Evolutionary conservation across 2,113 vertebrate species (phyloP).

Genomic region (Chascanopsetta lugubris): DNA sequence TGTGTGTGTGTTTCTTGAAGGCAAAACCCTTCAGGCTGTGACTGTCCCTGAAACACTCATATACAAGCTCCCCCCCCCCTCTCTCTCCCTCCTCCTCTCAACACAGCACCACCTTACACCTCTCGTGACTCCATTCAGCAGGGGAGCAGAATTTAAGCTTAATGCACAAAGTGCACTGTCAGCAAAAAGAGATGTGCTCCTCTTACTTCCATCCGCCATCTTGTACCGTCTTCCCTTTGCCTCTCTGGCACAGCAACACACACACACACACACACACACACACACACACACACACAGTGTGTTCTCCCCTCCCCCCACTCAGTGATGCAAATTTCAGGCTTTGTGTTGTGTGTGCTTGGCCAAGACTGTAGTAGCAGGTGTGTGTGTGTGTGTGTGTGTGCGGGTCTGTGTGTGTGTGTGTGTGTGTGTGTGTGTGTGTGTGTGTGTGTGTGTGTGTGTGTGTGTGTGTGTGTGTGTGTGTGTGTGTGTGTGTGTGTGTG

Average conservation of each 20-base stretch:
- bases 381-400: constrained; percentile 60
- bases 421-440: constrained; percentile 43
- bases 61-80: constrained; percentile 50
- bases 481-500: constrained; percentile 35
- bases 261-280: too few relatives aligned
- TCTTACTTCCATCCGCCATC: constrained; percentile 72
- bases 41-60: constrained; percentile 72
- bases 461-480: constrained; percentile 16
- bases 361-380: constrained; percentile 73
- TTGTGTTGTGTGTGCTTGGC: constrained; percentile 77
- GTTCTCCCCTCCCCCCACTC: constrained; percentile 66
- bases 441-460: constrained; percentile 24
- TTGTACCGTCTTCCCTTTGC: constrained; percentile 70
- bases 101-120: constrained; percentile 29
- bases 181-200: constrained; percentile 55
- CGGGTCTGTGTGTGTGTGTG: constrained; percentile 20
- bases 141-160: constrained; percentile 34
- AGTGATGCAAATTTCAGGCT: constrained; percentile 79
- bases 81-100: constrained; percentile 10
- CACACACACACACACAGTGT: too few relatives aligned
- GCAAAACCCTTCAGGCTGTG: constrained; percentile 71
- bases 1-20: constrained; percentile 65
- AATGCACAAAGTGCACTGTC: constrained; percentile 60
- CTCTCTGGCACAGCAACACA: constrained; percentile 68
- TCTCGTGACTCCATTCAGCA: constrained; percentile 35